Evolutionary conservation across 2,113 vertebrate genomes (phyloP).

Genomic region (Rhinoptilus africanus): DNA sequence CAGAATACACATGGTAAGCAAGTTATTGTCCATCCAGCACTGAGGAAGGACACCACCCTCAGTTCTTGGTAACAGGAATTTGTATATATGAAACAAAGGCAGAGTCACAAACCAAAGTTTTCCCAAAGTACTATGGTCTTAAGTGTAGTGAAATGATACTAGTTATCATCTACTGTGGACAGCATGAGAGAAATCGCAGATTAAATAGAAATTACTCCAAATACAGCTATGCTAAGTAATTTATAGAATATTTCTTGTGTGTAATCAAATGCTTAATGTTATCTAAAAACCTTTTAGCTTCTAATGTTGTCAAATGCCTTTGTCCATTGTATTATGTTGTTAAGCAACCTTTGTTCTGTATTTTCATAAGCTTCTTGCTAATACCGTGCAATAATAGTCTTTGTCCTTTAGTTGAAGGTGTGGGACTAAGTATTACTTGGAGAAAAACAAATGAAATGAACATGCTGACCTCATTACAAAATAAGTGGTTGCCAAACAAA

Average conservation of each 20-base stretch:
- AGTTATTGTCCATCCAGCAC: neutral
- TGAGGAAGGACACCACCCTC: neutral
- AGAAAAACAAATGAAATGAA: slow-evolving; percentile 51
- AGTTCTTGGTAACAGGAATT: neutral
- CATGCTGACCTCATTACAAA: slow-evolving; percentile 58
- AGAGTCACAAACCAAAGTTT: neutral
- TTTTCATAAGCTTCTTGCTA: slow-evolving; percentile 55
- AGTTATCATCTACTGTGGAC: neutral
- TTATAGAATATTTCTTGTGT: neutral
- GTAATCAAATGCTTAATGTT: neutral
- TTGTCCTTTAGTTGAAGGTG: slow-evolving; percentile 34
- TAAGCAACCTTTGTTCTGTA: slow-evolving; percentile 39
- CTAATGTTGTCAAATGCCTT: slow-evolving; percentile 44
- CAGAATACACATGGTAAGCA: neutral
- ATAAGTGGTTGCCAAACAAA: slow-evolving; percentile 60
- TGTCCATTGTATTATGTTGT: slow-evolving; percentile 24
- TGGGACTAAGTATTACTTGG: slow-evolving; percentile 5
- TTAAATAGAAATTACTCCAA: neutral
- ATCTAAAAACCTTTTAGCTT: slow-evolving; percentile 39
- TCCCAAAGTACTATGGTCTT: neutral
- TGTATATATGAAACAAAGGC: neutral
- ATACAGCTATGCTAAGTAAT: slow-evolving; percentile 18
- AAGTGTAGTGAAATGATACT: neutral
- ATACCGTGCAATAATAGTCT: slow-evolving; percentile 27
- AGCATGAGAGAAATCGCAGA: neutral